Evolutionary conservation across 2,888 invertebrate genomes (phyloP).

Genomic region (Steinernema carpocapsae): DNA sequence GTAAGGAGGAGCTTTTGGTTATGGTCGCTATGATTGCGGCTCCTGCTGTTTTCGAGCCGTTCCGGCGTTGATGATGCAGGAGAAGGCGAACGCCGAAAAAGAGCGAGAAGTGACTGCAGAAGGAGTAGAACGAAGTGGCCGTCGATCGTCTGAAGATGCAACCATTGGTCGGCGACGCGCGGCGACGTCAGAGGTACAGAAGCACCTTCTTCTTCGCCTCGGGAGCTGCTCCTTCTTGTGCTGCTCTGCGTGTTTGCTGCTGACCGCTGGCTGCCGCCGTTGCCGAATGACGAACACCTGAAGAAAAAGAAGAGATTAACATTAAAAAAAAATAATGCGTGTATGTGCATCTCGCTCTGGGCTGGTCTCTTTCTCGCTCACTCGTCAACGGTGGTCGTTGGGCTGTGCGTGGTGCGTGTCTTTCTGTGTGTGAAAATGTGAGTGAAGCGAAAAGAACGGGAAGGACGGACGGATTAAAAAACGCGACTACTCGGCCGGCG

Average conservation of each 20-base stretch:
- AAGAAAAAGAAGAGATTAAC: conserved; percentile 6
- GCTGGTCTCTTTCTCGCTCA: too few species aligned
- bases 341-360: too few species aligned
- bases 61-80: not conserved
- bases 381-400: too few species aligned
- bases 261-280: too few species aligned
- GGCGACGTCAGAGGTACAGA: conserved; percentile 11
- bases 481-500: conserved; percentile 27
- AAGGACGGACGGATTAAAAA: conserved; percentile 29
- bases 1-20: conserved; percentile 26
- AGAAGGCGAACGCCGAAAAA: too few species aligned
- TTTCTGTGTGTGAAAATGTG: conserved; percentile 24
- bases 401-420: not conserved
- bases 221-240: not conserved
- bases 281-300: conserved; percentile 29
- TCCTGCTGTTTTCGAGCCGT: not conserved
- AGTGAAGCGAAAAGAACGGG: conserved; percentile 23
- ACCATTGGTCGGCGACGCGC: conserved; percentile 14
- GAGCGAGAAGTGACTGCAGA: not conserved
- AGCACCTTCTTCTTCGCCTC: not conserved
- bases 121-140: conserved; percentile 11
- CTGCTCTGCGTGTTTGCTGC: not conserved
- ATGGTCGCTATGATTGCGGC: conserved; percentile 23
- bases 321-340: not conserved
- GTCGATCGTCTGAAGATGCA: conserved; percentile 10